phyloP scores from a whole-genome alignment of 1,140 invertebrate species.

The Papilio xuthus region DNA sequence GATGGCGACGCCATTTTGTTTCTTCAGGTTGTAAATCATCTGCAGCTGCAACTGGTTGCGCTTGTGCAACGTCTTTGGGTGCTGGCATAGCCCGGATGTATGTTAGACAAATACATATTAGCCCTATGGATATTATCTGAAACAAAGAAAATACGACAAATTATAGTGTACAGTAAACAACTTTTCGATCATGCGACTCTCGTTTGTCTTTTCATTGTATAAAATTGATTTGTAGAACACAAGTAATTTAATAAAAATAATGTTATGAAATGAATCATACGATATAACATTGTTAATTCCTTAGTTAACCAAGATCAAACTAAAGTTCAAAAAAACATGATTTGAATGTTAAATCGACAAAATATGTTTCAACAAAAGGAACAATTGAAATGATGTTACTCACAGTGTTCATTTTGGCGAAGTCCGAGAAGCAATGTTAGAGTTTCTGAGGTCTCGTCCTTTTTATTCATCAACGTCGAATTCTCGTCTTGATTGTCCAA shows the following conservation, averaged over 20 bases:
- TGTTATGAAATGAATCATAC: no score
- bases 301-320: background rate
- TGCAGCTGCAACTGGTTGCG: background rate
- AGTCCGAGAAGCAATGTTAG: constrained; percentile 27
- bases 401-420: constrained; percentile 41
- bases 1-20: constrained; percentile 20
- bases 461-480: constrained; percentile 42
- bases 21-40: constrained; percentile 25
- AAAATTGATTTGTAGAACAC: no score
- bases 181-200: background rate
- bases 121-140: background rate
- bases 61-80: background rate
- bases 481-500: constrained; percentile 13
- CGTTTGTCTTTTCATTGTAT: no score
- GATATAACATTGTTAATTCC: no score
- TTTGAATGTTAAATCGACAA: background rate
- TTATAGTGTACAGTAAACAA: background rate
- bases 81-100: constrained; percentile 18
- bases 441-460: constrained; percentile 38
- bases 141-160: background rate
- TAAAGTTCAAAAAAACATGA: background rate
- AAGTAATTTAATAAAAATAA: no score
- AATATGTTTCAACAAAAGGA: background rate
- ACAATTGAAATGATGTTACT: constrained; percentile 21
- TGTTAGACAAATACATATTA: constrained; percentile 4